Conservation (phyloP, 1,140 invertebrate species). For the Apis florea region DNA sequence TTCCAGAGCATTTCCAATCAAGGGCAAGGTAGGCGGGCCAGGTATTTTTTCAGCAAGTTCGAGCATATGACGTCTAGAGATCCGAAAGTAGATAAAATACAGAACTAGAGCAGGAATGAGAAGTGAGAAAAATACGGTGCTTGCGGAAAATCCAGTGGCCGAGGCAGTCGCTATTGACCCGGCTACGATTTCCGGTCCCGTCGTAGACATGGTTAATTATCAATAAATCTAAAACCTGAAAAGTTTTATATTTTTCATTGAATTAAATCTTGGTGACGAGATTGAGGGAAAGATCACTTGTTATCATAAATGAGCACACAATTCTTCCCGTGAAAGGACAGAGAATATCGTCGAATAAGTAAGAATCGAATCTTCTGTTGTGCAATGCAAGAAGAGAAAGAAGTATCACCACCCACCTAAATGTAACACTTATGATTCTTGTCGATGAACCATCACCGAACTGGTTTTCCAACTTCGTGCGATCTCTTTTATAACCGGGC, state of each 20-base stretch:
- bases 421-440: slow-evolving; percentile 47
- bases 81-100: slow-evolving; percentile 87
- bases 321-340: not conserved
- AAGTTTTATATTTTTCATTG: not conserved
- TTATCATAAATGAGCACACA: not conserved
- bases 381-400: not conserved
- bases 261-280: not conserved
- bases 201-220: slow-evolving; percentile 70
- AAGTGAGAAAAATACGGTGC: slow-evolving; percentile 84
- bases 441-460: slow-evolving; percentile 74
- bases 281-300: not conserved
- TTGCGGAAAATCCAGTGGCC: slow-evolving; percentile 79
- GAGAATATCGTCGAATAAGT: not conserved
- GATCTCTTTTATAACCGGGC: slow-evolving; percentile 74
- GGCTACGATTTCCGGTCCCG: slow-evolving; percentile 75
- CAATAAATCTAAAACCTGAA: slow-evolving; percentile 27
- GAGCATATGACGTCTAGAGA: slow-evolving; percentile 85
- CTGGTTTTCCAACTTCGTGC: slow-evolving; percentile 57
- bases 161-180: slow-evolving; percentile 72
- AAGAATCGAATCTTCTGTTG: not conserved
- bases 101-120: slow-evolving; percentile 85
- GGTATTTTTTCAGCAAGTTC: slow-evolving; percentile 86
- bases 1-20: slow-evolving; percentile 87
- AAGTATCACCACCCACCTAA: slow-evolving; percentile 65
- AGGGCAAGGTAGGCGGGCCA: slow-evolving; percentile 85